Evolutionary conservation across 2,888 invertebrate genomes (phyloP), one percentile per base, ranked within the genome.

Genomic region (Drosophila ustulata): DNA sequence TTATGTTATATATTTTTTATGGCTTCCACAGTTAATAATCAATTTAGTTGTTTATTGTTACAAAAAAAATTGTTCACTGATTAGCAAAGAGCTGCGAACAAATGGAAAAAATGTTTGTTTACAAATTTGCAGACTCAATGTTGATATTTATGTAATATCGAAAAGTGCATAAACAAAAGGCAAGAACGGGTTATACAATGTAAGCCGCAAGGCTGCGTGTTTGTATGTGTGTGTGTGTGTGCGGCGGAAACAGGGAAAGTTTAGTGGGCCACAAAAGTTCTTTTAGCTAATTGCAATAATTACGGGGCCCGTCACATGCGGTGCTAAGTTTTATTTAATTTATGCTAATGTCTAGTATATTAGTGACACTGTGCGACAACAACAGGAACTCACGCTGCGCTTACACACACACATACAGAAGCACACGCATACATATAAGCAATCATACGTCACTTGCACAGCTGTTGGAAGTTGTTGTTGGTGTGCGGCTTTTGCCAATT

Each of bases 21-120:
- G 59, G 57, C 69, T 78, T 69, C 71, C 57, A 70, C 47, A 68
- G 71, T 78, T 71, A 75, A 88, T 80, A 88, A 81, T 87, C 81
- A 77, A 79, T 81, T 88, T 81, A 70, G 69, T 78, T 86, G 79
- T 85, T 84, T 86, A 76, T 78, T 82, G 70, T 78, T 80, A 87
- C 71, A 77, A 80, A 66, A 77, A 43, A 37, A 34, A 34, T 34
- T n/a, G 45, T 61, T 58, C 50, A 61, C 56, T 72, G 66, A 65
- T 78, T 74, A 74, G 62, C 70, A 61, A 61, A 32, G 61, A 47
- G 30, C 52, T 73, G 80, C 57, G 65, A 78, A 78, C 71, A 65
- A 57, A 18, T 18, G 18, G 18, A 1, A 18, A 18, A 18, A 65
- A 61, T 71, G 66, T 78, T 76, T 74, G 57, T 65, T 63, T 69